These are phyloP conservation scores for Germaria angustata DNA, from an alignment of 2,888 invertebrate genomes.

Conservation along the genomic window DNA sequence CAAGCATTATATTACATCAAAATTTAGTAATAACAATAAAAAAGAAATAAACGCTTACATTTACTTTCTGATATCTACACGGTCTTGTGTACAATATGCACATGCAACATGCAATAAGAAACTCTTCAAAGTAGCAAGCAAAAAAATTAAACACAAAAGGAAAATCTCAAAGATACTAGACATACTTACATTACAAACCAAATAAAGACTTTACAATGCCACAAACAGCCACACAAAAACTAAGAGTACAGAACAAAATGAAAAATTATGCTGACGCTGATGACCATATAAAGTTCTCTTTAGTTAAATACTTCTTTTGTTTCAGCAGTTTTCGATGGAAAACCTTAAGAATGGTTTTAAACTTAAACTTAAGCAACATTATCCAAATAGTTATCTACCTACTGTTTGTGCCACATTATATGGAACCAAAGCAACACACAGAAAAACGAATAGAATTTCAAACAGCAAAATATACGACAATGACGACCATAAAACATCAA, in stretches of 20 bases:
- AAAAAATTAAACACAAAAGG: neutral
- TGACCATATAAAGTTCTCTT: constrained; percentile 62
- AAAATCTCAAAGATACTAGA: neutral
- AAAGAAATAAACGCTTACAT: neutral
- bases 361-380: constrained; percentile 13
- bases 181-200: constrained; percentile 39
- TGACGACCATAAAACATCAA: constrained; percentile 36
- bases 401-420: constrained; percentile 11
- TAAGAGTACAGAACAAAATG: constrained; percentile 25
- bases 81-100: neutral
- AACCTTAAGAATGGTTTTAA: constrained; percentile 36
- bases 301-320: constrained; percentile 28
- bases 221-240: constrained; percentile 35
- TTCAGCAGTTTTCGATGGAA: constrained; percentile 14
- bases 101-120: constrained; percentile 14
- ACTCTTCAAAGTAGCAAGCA: neutral
- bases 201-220: constrained; percentile 62
- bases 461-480: constrained; percentile 35
- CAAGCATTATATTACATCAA: constrained; percentile 25
- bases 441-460: constrained; percentile 34
- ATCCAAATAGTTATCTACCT: neutral
- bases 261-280: constrained; percentile 47
- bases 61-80: constrained; percentile 20
- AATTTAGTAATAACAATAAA: constrained; percentile 33
- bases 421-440: neutral